phyloP scores from a whole-genome alignment of 2,797 vertebrate genomes.

The Geotrypetes seraphini region DNA sequence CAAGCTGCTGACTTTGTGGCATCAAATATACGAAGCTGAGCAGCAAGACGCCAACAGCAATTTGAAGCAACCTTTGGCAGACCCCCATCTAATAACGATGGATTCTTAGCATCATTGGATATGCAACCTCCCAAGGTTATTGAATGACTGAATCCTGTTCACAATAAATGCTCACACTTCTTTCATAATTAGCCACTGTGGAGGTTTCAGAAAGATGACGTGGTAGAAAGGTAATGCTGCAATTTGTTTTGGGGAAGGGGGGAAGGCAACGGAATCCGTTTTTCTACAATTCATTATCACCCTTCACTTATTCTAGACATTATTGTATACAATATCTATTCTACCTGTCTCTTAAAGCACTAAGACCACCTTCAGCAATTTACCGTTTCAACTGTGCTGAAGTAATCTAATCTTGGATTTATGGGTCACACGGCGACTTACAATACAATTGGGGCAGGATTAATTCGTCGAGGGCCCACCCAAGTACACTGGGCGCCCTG shows the following conservation, averaged over 20 bases:
- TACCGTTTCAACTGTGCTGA: too few relatives aligned
- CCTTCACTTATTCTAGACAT: conserved; percentile 23
- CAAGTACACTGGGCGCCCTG: too few relatives aligned
- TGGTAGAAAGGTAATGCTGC: conserved; percentile 43
- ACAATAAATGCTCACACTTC: conserved; percentile 32
- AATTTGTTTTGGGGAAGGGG: conserved; percentile 30
- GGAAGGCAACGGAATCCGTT: conserved; percentile 36
- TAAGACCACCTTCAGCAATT: not conserved
- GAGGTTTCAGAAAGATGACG: conserved; percentile 48
- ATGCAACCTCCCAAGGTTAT: conserved; percentile 47
- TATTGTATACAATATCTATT: not conserved
- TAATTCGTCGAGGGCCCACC: too few relatives aligned
- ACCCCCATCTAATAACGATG: conserved; percentile 23
- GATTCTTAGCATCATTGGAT: conserved; percentile 35
- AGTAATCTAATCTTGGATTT: too few relatives aligned
- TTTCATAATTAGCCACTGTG: conserved; percentile 55
- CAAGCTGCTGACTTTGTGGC: conserved; percentile 45
- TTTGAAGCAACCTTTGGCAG: conserved; percentile 30
- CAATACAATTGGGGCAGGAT: too few relatives aligned
- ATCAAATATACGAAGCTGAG: conserved; percentile 41
- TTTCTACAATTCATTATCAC: conserved; percentile 26
- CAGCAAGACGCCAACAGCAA: conserved; percentile 35
- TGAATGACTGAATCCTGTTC: conserved; percentile 36
- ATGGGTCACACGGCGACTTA: too few relatives aligned
- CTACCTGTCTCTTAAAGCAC: conserved; percentile 1